Evolutionary conservation across 2,888 invertebrate species (phyloP).

Genomic region (Rhogogaster chlorosoma): DNA sequence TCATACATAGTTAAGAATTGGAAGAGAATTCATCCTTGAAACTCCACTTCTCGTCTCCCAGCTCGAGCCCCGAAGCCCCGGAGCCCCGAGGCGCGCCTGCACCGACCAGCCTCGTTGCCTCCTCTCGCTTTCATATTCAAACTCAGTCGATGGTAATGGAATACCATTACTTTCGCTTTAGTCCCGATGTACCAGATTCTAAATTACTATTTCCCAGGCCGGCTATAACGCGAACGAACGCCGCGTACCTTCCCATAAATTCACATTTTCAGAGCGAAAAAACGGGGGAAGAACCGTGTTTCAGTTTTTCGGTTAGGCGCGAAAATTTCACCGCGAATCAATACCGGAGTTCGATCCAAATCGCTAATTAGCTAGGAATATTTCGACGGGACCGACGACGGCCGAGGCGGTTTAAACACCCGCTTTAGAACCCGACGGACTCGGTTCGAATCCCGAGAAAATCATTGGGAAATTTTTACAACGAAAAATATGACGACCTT

Average conservation of each 20-base stretch:
- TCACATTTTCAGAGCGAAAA: neutral
- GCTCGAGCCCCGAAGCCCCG: neutral
- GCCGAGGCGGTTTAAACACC: neutral
- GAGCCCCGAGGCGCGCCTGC: neutral
- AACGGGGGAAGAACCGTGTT: neutral
- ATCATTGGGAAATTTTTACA: neutral
- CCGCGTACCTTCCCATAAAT: neutral
- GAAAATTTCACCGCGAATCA: neutral
- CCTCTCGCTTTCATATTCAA: conserved; percentile 64
- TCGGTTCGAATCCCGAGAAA: neutral
- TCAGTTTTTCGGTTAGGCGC: neutral
- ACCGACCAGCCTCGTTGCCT: conserved; percentile 51
- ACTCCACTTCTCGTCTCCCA: neutral
- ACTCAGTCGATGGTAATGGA: conserved; percentile 65
- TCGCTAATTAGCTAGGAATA: neutral
- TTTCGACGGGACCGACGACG: neutral
- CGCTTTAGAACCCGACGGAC: neutral
- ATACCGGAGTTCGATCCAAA: neutral
- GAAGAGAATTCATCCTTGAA: conserved; percentile 8
- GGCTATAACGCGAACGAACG: neutral
- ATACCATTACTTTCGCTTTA: conserved; percentile 63
- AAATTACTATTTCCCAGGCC: neutral
- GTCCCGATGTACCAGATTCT: conserved; percentile 13
- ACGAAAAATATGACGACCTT: neutral
- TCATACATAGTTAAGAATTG: conserved; percentile 23